Evolutionary conservation across 1,140 invertebrate species (phyloP).

Genomic region (Drosophila sucinea): DNA sequence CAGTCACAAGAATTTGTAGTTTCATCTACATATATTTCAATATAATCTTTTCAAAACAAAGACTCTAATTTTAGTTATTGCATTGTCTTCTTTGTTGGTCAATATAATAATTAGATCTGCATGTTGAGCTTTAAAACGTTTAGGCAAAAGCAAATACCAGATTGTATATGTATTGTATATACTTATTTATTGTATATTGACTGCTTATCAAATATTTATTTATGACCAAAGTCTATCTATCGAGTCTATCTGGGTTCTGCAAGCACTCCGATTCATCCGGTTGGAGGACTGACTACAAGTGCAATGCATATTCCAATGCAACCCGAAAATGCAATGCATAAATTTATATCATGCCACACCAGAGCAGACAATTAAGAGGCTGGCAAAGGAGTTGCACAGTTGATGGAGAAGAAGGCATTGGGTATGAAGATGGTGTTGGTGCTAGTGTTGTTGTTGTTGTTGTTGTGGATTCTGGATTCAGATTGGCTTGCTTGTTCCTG

Average conservation of each 20-base stretch:
- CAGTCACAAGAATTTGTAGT: no score
- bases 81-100: no score
- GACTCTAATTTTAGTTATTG: no score
- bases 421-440: neutral
- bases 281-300: conserved; percentile 1
- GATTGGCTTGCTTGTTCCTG: conserved; percentile 71
- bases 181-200: conserved; percentile 33
- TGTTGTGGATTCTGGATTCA: conserved; percentile 22
- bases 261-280: conserved; percentile 4
- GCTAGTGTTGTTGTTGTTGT: neutral
- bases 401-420: neutral
- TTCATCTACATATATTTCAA: no score
- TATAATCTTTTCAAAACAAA: no score
- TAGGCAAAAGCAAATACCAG: no score
- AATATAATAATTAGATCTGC: no score
- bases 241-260: conserved; percentile 7
- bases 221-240: conserved; percentile 45
- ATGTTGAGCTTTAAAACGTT: no score
- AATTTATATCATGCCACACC: conserved; percentile 68
- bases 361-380: conserved; percentile 71
- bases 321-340: conserved; percentile 72
- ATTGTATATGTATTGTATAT: neutral
- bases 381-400: neutral
- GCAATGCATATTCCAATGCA: conserved; percentile 44
- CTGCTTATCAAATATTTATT: conserved; percentile 78